phyloP scores from a whole-genome alignment of 2,888 invertebrate species.

The Trissoscelio sp. region DNA sequence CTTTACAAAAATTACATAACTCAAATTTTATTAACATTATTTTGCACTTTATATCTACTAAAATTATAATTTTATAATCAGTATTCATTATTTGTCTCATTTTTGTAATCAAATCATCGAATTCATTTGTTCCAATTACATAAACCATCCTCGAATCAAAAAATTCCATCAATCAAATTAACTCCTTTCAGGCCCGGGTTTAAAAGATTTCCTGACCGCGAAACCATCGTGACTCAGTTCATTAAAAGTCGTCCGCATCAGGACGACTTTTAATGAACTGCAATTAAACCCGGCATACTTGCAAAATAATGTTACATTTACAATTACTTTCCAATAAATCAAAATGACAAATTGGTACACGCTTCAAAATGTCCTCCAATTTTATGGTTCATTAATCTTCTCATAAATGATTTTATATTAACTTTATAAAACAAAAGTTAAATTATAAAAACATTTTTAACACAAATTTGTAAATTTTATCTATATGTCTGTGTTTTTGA shows the following conservation, averaged over 20 bases:
- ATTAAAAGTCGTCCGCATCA: neutral
- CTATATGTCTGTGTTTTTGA: too few species aligned
- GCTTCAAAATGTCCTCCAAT: too few species aligned
- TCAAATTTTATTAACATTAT: too few species aligned
- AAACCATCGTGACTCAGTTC: neutral
- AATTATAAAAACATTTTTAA: too few species aligned
- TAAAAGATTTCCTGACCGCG: neutral
- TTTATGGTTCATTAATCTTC: too few species aligned
- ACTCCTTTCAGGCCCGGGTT: neutral
- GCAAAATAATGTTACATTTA: neutral
- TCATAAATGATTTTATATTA: too few species aligned
- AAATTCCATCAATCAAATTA: neutral
- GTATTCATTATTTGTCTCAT: too few species aligned
- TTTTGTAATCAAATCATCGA: neutral
- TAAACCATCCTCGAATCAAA: neutral
- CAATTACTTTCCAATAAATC: constrained; percentile 1
- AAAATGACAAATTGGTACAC: neutral
- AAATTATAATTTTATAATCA: too few species aligned
- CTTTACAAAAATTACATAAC: too few species aligned
- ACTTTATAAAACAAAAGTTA: too few species aligned
- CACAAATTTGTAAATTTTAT: too few species aligned
- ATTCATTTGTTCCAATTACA: neutral
- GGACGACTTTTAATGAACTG: neutral
- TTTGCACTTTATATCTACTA: too few species aligned
- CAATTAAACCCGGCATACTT: neutral